Base-by-base conservation (phyloP, 2,797 vertebrate species). In the Lepilemur ruficaudatus region DNA sequence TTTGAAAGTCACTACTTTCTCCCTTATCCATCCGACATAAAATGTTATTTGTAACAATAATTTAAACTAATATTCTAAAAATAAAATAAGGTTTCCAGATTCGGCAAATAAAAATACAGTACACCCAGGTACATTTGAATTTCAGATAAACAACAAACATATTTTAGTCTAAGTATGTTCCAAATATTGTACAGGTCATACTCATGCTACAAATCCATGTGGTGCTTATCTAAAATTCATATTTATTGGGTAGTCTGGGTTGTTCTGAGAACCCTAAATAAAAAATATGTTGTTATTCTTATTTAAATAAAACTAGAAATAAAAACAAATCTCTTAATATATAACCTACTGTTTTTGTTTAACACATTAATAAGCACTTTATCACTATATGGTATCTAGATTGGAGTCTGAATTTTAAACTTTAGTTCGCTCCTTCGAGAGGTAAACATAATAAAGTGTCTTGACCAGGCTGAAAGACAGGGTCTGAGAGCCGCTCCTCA, bases 401-500 rank as follows among this genome's bases (percentile, higher is more conserved):
- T 55, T 9, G 23, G 13, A 75, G 11, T n/a, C 17, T 65, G 48
- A 73, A 30, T 82, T 93, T 67, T 22, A 61, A 73, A 69, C 11
- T 70, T 75, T 0, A 70, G 7, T n/a, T 59, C 10, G 48, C 30
- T n/a, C 18, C 4, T 91, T 69, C 12, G 20, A 67, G n/a, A 93
- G 73, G 1, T 7, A 30, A 67, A 82, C 2, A 2, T 28, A 22
- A 72, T 1, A 43, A 32, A 28, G 20, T 3, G 4, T 11, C 18
- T 12, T 5, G 4, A 41, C 11, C 35, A 35, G 18, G 28, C 2
- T n/a, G 15, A 15, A 25, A 3, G 5, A 22, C 50, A 82, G 38
- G 15, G 35, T 4, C 3, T 30, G 7, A 22, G 57, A 5, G 0
- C 2, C 22, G 14, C 28, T 76, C 30, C 22, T 43, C 4, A 4